Conservation (phyloP, 1,140 invertebrate species). For the Globodera rostochiensis region DNA sequence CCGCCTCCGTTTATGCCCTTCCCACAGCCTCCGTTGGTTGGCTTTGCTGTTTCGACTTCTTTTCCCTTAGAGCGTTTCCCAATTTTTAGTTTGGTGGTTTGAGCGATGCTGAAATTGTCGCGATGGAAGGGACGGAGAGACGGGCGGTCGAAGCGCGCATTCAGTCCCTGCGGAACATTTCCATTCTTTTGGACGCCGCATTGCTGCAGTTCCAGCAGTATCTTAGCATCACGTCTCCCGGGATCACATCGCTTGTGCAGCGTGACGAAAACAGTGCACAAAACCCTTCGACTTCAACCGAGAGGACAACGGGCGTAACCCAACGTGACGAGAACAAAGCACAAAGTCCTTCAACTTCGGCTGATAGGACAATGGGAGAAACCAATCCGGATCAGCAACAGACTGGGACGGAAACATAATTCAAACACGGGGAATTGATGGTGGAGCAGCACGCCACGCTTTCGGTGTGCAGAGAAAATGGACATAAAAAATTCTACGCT, state of each 20-base stretch:
- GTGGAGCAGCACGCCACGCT: no score
- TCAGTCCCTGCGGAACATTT: slow-evolving; percentile 81
- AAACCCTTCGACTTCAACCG: background rate
- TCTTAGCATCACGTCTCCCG: slow-evolving; percentile 41
- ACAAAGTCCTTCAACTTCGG: background rate
- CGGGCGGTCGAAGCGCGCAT: slow-evolving; percentile 86
- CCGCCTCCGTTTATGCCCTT: slow-evolving; percentile 69
- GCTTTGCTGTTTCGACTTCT: slow-evolving; percentile 3
- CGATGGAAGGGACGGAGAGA: slow-evolving; percentile 84
- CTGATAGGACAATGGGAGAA: background rate
- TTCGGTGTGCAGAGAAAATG: no score
- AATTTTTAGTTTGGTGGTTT: slow-evolving; percentile 67
- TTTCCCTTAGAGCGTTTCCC: background rate
- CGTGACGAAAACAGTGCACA: background rate
- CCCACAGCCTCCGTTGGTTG: slow-evolving; percentile 48
- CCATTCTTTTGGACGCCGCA: slow-evolving; percentile 82
- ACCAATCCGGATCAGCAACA: background rate
- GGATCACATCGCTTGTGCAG: background rate
- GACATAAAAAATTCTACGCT: background rate
- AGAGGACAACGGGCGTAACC: slow-evolving; percentile 4
- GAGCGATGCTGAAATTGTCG: slow-evolving; percentile 79
- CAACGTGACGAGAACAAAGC: background rate
- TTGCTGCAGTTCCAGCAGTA: slow-evolving; percentile 87
- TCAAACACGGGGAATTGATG: no score
- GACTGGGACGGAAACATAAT: no score